Conservation (phyloP, 2,888 invertebrate species). For the Chironomus tentans region DNA sequence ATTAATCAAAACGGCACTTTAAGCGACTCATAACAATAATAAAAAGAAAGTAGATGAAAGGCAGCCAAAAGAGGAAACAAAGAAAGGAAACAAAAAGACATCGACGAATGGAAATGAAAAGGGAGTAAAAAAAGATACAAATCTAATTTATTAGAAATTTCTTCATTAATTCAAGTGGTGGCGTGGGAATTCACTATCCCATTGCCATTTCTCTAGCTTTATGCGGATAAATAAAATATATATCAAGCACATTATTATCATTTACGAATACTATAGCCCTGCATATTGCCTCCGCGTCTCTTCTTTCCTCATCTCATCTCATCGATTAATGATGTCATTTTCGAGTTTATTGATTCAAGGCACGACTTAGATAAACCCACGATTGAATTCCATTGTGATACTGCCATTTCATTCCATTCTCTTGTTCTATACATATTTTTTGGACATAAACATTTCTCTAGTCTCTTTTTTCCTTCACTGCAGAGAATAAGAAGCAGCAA, state of each 20-base stretch:
- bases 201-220: no score
- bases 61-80: background rate
- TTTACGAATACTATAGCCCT: background rate
- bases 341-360: constrained; percentile 22
- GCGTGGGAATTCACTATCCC: no score
- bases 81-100: background rate
- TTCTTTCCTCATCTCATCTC: background rate
- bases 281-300: background rate
- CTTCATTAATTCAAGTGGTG: constrained; percentile 15
- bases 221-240: no score
- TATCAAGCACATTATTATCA: background rate
- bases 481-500: background rate
- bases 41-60: background rate
- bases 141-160: constrained; percentile 20
- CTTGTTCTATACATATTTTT: background rate
- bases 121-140: background rate
- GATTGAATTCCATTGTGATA: constrained; percentile 7
- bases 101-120: background rate
- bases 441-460: constrained; percentile 13
- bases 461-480: background rate
- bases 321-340: constrained; percentile 20
- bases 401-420: background rate
- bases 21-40: no score
- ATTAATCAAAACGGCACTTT: constrained; percentile 18
- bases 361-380: constrained; percentile 21